Base-by-base conservation (phyloP, 2,113 vertebrate genomes). In the Corynorhinus townsendii region DNA sequence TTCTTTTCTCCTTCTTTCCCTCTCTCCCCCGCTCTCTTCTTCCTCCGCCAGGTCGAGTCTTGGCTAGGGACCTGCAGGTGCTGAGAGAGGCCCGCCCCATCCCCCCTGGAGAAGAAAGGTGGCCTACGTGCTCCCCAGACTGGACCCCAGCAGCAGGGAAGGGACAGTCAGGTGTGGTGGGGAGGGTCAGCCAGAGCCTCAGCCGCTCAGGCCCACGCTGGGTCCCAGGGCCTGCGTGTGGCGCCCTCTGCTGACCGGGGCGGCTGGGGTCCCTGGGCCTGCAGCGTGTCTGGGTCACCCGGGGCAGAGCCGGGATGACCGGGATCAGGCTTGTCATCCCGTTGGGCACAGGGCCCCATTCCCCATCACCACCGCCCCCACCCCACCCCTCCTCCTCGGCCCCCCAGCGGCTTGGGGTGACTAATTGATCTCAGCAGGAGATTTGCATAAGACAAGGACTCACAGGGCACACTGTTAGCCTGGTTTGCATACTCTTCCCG, bases 401-500 rank as follows among this genome's bases (percentile, higher is more conserved):
- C 86, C 80, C 79, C 93, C 91, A 49, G 45, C 4, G 1, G n/a
- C 26, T 30, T 19, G 0, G 71, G 82, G 19, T 52, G 85, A 91
- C 80, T 56, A 96, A 97, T 98, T 98, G 98, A 97, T 97, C 93
- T 97, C 96, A 86, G 90, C 14, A 94, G 86, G 97, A 93, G 84
- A 97, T 97, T 98, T 98, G 98, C 98, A 98, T 98, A 97, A 95
- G 95, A 93, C 64, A 96, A 97, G 95, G 43, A 38, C 91, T 84
- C 98, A 97, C 97, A 97, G 91, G 96, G 92, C 94, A 91, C 97
- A 97, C 96, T 97, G 76, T 95, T 97, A 90, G 95, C 89, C 90
- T 97, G 95, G 98, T 98, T 98, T 98, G 98, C 98, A 98, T 98
- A 95, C 56, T 40, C 95, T 95, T 95, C 96, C 93, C 95, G 93